These are phyloP conservation scores for Melitaea athalia DNA, from an alignment of 2,888 invertebrate species.

Conservation along the genomic window DNA sequence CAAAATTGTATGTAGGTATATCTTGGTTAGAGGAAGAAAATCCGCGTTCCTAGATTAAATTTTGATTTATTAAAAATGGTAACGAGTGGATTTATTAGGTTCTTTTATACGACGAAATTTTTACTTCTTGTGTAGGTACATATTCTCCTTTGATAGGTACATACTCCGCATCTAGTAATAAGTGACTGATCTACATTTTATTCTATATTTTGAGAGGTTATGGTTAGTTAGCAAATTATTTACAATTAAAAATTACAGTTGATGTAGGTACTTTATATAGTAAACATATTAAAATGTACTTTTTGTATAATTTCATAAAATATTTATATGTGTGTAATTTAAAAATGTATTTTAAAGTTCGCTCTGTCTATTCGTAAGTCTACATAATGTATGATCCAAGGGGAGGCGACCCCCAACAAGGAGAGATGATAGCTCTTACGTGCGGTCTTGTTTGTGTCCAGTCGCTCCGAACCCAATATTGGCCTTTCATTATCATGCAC, in stretches of 20 bases:
- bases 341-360: not conserved
- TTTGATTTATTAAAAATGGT: constrained; percentile 7
- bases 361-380: constrained; percentile 47
- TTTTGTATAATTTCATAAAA: not conserved
- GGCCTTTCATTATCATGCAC: constrained; percentile 66
- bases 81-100: constrained; percentile 4
- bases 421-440: constrained; percentile 63
- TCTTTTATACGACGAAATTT: not conserved
- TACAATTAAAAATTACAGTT: too few relatives aligned
- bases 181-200: not conserved
- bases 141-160: not conserved
- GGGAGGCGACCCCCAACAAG: constrained; percentile 49
- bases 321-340: not conserved
- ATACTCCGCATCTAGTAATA: not conserved
- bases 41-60: constrained; percentile 7
- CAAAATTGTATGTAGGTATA: constrained; percentile 25
- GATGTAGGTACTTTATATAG: too few relatives aligned
- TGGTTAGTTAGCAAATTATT: too few relatives aligned
- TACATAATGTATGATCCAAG: constrained; percentile 38
- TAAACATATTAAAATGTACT: not conserved
- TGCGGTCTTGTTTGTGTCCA: constrained; percentile 76
- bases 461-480: constrained; percentile 61
- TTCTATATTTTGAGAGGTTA: not conserved
- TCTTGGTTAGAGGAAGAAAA: constrained; percentile 12
- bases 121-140: not conserved